These are phyloP conservation scores for Parazoanthus darwini DNA, from an alignment of 92 coral and sea anemone genomes.

Conservation along the genomic window DNA sequence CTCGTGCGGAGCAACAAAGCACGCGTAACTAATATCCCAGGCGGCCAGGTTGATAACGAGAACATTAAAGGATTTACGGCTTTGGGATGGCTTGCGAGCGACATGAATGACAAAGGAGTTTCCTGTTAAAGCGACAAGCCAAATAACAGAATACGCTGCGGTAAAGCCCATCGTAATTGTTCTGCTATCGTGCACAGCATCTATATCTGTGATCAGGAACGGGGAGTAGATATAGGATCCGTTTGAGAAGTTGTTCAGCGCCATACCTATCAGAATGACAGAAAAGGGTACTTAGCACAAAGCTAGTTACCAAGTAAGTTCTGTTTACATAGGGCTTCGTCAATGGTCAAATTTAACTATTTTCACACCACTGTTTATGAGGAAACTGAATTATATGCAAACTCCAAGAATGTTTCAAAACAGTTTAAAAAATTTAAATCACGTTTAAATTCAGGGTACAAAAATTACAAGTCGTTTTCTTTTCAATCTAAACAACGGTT, in stretches of 20 bases:
- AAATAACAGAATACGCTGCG: not conserved
- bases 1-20: not conserved
- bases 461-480: no score
- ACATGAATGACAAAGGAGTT: conserved; percentile 11
- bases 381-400: not conserved
- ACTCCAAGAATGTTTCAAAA: not conserved
- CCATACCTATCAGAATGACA: not conserved
- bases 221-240: not conserved
- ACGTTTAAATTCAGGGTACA: no score
- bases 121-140: not conserved
- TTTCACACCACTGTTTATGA: no score
- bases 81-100: not conserved
- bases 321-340: not conserved
- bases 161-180: not conserved
- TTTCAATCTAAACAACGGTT: no score
- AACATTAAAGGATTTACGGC: not conserved
- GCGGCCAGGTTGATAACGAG: conserved; percentile 1
- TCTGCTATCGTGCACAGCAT: not conserved
- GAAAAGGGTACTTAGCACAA: not conserved
- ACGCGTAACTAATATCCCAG: conserved; percentile 3
- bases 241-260: not conserved
- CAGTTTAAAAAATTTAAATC: no score
- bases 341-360: no score
- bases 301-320: not conserved
- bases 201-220: not conserved